Percentiles rank a stretch among this genome's conserved stretches.
Conservation (phyloP, 2,113 vertebrate species). For the Leptobrachium leishanense region DNA sequence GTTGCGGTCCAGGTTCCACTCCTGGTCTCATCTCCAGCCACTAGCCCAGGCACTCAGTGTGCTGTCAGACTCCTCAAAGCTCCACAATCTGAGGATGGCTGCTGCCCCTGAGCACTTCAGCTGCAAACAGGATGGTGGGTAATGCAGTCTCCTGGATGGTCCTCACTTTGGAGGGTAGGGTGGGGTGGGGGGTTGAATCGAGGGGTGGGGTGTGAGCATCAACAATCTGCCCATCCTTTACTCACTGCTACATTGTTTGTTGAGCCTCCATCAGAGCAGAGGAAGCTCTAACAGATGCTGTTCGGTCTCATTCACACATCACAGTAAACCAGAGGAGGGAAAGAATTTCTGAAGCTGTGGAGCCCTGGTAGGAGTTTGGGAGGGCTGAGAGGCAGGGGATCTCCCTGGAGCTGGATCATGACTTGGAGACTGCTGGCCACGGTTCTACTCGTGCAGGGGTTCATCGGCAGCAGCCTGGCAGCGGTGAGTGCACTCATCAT, state of each 20-base stretch:
- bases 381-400: neutral
- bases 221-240: constrained; percentile 29
- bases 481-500: constrained; percentile 23
- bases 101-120: neutral
- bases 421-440: constrained; percentile 13
- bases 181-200: constrained; percentile 28
- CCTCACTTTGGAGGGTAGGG: constrained; percentile 11
- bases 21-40: neutral
- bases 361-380: neutral
- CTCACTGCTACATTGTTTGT: constrained; percentile 18
- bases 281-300: constrained; percentile 25
- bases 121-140: constrained; percentile 1
- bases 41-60: neutral
- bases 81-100: neutral
- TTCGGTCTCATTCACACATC: neutral
- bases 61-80: neutral
- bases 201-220: constrained; percentile 37
- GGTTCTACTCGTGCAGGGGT: constrained; percentile 19
- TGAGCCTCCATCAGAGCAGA: constrained; percentile 10
- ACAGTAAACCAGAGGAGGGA: neutral
- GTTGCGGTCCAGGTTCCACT: neutral
- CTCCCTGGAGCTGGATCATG: constrained; percentile 26
- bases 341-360: neutral
- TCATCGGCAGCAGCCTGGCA: constrained; percentile 12
- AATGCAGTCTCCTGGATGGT: constrained; percentile 13